Evolutionary conservation across 2,113 vertebrate genomes (phyloP), one percentile per base, ranked within the genome.

Genomic region (Eubucco bourcierii): DNA sequence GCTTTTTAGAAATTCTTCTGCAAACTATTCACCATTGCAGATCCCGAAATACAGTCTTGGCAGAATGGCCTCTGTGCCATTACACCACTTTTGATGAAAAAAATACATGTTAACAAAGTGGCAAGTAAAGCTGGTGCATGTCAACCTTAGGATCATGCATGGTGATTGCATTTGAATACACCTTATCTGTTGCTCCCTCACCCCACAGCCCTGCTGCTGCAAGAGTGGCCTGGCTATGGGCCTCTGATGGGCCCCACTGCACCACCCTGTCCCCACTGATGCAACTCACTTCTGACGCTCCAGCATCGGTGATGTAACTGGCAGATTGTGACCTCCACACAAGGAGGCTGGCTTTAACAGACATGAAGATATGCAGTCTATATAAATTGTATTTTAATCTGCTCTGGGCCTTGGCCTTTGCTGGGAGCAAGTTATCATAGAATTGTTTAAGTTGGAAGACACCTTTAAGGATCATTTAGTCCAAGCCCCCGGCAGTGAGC

Each of bases 141-240:
- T 1, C 61, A 21, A 8, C 15, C 16, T 24, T 33, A 15, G 0
- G 4, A 31, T 15, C 4, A 4, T 1, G 20, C 1, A 3, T 0
- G 1, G 4, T 5, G 2, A 19, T 0, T 2, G 33, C 34, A 13
- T 39, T 10, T 12, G 6, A 25, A 29, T 15, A 10, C 1, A 0
- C 17, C 24, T 24, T 1, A 5, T 0, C 19, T 2, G 8, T 21
- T 1, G 20, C 4, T 6, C 6, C 21, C 17, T 24, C 24, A 14
- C 4, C 6, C 33, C 7, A 1, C 34, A 68, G 29, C 59, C 25
- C 15, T 8, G 47, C 12, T 4, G 4, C 10, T 5, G 1, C 31
- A 5, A 10, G 29, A 10, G 27, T 11, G 1, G 33, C 28, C 58
- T 2, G 1, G 28, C 28, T n/a, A 25, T 3, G 46, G 28, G 33